phyloP scores from a whole-genome alignment of 2,888 invertebrate species.

The Pristionchus arcanus region DNA sequence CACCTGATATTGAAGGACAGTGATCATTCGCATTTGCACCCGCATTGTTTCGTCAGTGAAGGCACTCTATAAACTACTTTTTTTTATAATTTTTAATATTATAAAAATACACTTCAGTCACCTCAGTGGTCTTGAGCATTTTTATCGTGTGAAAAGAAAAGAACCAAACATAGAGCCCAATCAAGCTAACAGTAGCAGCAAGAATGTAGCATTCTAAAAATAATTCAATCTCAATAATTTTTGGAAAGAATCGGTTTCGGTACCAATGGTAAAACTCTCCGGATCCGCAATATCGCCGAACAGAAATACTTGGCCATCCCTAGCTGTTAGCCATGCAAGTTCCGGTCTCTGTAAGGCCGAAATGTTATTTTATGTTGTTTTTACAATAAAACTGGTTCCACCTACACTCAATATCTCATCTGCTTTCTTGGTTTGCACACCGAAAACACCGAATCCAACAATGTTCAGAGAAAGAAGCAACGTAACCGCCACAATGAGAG shows the following conservation, averaged over 20 bases:
- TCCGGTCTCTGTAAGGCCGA: not conserved
- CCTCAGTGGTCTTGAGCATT: not conserved
- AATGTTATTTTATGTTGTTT: not conserved
- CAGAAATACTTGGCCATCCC: not conserved
- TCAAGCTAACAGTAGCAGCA: not conserved
- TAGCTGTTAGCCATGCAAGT: not conserved
- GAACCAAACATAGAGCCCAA: not conserved
- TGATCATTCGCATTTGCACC: not conserved
- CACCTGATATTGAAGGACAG: not conserved
- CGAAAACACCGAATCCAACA: not conserved
- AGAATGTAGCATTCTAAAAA: not conserved
- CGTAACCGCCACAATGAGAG: not conserved
- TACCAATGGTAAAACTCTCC: not conserved
- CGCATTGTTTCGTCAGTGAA: not conserved
- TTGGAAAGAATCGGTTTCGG: not conserved
- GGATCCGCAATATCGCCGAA: not conserved
- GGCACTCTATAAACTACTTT: not conserved
- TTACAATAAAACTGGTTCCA: not conserved
- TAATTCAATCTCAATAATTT: not conserved
- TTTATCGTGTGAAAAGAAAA: not conserved
- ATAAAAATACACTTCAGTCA: not conserved
- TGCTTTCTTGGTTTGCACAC: not conserved
- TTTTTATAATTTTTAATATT: not conserved
- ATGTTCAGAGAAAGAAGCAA: not conserved
- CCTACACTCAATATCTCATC: constrained; percentile 1